Evolutionary conservation across 2,888 invertebrate genomes (phyloP), one percentile per base, ranked within the genome.

Genomic region (Julus scandinavius): DNA sequence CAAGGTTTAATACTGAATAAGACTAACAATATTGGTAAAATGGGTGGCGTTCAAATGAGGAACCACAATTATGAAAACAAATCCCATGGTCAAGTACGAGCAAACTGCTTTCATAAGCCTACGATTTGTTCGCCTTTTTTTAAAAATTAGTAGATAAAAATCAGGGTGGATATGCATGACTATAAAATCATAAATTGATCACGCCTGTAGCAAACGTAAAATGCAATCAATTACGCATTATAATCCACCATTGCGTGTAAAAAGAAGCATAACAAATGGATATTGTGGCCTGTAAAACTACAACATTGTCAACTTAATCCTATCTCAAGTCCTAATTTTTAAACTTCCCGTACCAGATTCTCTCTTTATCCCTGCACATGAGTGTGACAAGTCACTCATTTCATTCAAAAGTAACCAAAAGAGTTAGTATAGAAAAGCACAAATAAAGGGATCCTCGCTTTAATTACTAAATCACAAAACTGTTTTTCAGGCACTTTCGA

Each of bases 401-500:
- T 38, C 80, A 20, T 0, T 80, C 38, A 80, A 80, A 29, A 11
- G 38, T 80, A 29, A 72, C 20, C n/a, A 7, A 72, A 72, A 20
- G 0, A 72, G 29, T 9, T 29, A 72, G 11, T 72, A 29, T 20
- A 20, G 20, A 38, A 38, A 80, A 2, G 15, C 2, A 80, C 38
- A 80, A 80, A 80, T 80, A n/a, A 80, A 38, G 38, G 80, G 80
- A 80, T 38, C 29, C 80, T 80, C 80, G 80, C 80, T 80, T 80
- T 80, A 80, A 80, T 80, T 80, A 20, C 11, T 17, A 45, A 63
- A n/a, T 63, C 4, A 63, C 63, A 4, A n/a, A 63, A n/a, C 3
- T n/a, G 6, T 11, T 13, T 38, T 80, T 80, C 13, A 13, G 54
- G 17, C 3, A 7, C 2, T 13, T 20, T 7, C 13, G 38, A 11